Base-by-base conservation (phyloP, 2,113 vertebrate genomes). In the Epinephelus lanceolatus region DNA sequence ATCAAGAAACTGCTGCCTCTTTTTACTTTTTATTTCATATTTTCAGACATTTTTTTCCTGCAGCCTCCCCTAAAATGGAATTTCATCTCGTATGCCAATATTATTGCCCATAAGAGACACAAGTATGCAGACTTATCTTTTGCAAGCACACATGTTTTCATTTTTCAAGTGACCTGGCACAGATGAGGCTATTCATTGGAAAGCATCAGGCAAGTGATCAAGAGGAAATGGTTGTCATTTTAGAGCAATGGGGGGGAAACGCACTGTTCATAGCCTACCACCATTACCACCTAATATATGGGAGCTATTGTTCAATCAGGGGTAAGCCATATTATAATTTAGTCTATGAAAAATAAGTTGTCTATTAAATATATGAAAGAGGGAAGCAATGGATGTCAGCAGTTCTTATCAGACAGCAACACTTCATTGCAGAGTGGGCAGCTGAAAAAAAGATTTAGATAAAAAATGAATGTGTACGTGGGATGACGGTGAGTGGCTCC, bases 91-190 rank as follows among this genome's bases (percentile, higher is more conserved):
- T 9, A 52, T 57, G 63, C n/a, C 57, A 63, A 19, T 53, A 45
- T 33, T 19, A 59, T 47, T 75, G 53, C 40, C 47, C 68, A 74
- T 55, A 14, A 45, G 47, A 56, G 45, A 49, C 19, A 52, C 45
- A 78, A 47, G 75, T 65, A 47, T 74, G 53, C 51, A 85, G 33
- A 3, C 3, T 59, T 25, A 27, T 27, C 14, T 86, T 25, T 71
- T 74, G 60, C 53, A 86, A 52, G 37, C 69, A 74, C 66, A 81
- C 53, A 7, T 86, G 45, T 70, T 84, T 89, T 60, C n/a, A 6
- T 76, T 85, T 87, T 68, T 18, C 17, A 79, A 72, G 15, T 66
- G 71, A 80, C 17, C 45, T 79, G 53, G 78, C 67, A 71, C 12
- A 17, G 53, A 37, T 56, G 52, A 25, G 40, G 52, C 21, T 73